Percentiles rank a stretch among this genome's conserved stretches.
These are phyloP conservation scores for Paralinhomoeus sp. DNA, from an alignment of 2,888 invertebrate species.

Conservation along the genomic window DNA sequence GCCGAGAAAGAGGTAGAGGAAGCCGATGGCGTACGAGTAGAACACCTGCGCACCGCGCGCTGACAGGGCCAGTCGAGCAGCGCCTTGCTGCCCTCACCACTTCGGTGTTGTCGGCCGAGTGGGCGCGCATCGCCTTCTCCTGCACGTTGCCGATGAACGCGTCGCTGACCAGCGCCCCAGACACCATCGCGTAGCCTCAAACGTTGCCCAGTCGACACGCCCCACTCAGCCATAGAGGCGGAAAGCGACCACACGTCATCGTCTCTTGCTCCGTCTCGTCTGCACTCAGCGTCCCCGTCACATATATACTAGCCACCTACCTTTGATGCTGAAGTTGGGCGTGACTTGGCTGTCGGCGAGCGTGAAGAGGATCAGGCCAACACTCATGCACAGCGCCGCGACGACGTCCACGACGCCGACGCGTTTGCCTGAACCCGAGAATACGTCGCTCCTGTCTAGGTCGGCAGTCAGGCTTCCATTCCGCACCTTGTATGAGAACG, in stretches of 20 bases:
- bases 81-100: conserved; percentile 35
- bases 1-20: conserved; percentile 48
- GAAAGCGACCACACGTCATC: no score
- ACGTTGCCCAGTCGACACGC: not conserved
- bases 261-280: no score
- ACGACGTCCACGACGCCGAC: conserved; percentile 59
- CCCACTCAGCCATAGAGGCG: no score
- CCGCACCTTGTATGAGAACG: conserved; percentile 50
- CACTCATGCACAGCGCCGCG: conserved; percentile 61
- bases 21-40: conserved; percentile 71
- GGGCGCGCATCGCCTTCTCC: conserved; percentile 70
- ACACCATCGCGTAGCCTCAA: conserved; percentile 34
- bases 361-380: conserved; percentile 70
- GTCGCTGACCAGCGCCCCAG: conserved; percentile 66
- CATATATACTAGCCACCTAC: conserved; percentile 27
- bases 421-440: conserved; percentile 39
- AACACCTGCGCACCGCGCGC: conserved; percentile 33
- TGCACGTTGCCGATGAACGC: conserved; percentile 89
- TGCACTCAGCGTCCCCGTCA: no score
- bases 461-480: not conserved
- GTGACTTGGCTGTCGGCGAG: conserved; percentile 45
- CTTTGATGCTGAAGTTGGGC: conserved; percentile 37
- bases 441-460: conserved; percentile 1
- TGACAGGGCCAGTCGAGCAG: not conserved
- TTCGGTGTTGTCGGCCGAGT: conserved; percentile 62